Evolutionary conservation across 2,888 invertebrate species (phyloP), one percentile per base, ranked within the genome.

Genomic region (Tuta absoluta): DNA sequence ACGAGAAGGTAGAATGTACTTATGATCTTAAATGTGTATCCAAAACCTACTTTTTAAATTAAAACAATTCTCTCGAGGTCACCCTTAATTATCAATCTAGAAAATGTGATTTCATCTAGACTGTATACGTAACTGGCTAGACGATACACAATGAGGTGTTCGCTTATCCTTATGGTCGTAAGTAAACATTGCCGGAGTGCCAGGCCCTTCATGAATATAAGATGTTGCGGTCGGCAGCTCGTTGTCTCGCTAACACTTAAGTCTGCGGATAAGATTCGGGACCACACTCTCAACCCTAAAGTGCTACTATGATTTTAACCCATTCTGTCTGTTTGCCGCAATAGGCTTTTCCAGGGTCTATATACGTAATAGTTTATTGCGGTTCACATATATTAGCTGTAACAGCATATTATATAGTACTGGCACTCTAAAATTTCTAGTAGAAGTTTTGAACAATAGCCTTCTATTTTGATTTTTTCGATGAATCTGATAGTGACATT

Each of bases 121-220:
- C 33, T n/a, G n/a, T 17, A 1, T 45, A 45, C n/a, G 3, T 45
- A 45, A 7, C 41, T 7, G 14, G 0, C 14, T 41, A 7, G 14
- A 23, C 3, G 12, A 1, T 3, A 24, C 8, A 53, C 3, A 14
- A 12, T 10, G 0, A 53, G 3, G 2, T 14, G 23, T 53, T 53
- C 10, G 21, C 51, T 23, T 23, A 23, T 11, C 23, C 14, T 53
- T 23, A 53, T 12, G 51, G 23, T 23, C 24, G 51, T 53, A 14
- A 23, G 10, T 53, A 2, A 14, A 11, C 21, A 53, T 53, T 23
- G 23, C 24, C 24, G 33, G n/a, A 51, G 33, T 61, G 59, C 62
- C 53, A 68, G 72, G 69, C 80, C 78, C 75, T 82, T 84, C 84
- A 86, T 87, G 86, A 86, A 88, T 87, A 84, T 82, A 83, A 84